phyloP scores from a whole-genome alignment of 2,888 invertebrate species.

The Steinernema scapterisci region DNA sequence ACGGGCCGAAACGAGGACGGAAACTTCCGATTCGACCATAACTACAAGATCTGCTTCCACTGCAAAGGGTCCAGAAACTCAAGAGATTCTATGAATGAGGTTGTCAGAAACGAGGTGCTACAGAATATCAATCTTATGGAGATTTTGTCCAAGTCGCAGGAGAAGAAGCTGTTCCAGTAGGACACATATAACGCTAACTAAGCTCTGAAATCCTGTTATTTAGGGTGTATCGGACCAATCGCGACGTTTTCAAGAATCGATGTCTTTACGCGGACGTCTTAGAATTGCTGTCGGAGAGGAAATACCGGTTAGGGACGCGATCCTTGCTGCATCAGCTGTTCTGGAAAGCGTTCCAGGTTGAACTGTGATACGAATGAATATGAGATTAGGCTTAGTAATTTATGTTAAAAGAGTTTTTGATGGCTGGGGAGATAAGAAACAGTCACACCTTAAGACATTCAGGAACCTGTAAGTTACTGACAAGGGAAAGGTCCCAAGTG shows the following conservation, averaged over 20 bases:
- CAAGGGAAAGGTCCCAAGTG: no score
- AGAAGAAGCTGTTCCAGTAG: constrained; percentile 16
- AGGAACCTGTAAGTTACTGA: no score
- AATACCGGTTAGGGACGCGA: constrained; percentile 1
- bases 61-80: neutral
- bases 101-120: neutral
- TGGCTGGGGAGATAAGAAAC: no score
- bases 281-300: constrained; percentile 7
- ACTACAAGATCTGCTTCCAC: constrained; percentile 10
- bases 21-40: neutral
- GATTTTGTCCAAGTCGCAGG: constrained; percentile 11
- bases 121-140: constrained; percentile 20
- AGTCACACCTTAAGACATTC: no score
- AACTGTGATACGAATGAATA: no score
- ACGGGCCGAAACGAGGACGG: neutral
- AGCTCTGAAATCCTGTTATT: no score
- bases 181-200: no score
- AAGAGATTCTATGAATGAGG: neutral
- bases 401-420: no score
- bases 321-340: constrained; percentile 23
- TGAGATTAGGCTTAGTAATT: no score
- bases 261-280: constrained; percentile 27
- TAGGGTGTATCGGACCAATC: neutral
- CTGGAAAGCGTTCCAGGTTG: constrained; percentile 21
- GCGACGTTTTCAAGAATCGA: neutral